Conservation (phyloP, 2,797 vertebrate species). For the Spheniscus humboldti region DNA sequence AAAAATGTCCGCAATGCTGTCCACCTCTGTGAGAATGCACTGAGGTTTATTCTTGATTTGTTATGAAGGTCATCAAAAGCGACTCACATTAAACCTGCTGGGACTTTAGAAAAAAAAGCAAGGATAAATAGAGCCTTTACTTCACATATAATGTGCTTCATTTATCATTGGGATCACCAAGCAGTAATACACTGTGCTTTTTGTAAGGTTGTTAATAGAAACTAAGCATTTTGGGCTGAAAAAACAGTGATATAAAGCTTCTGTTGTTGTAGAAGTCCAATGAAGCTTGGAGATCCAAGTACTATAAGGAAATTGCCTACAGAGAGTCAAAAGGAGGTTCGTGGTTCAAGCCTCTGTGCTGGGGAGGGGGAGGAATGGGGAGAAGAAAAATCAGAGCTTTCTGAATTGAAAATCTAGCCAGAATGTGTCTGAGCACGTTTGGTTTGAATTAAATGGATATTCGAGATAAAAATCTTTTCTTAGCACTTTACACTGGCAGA, state of each 20-base stretch:
- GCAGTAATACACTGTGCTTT: conserved; percentile 50
- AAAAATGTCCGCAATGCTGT: neutral
- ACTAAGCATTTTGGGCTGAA: conserved; percentile 41
- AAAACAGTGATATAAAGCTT: conserved; percentile 14
- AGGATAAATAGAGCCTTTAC: conserved; percentile 48
- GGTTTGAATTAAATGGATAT: neutral
- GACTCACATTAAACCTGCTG: conserved; percentile 23
- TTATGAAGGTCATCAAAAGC: conserved; percentile 54
- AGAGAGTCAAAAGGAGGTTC: neutral
- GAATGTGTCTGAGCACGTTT: neutral
- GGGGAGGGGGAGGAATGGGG: neutral
- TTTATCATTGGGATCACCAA: conserved; percentile 54
- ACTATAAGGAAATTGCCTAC: neutral
- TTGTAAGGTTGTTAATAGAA: conserved; percentile 55
- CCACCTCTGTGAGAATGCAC: neutral
- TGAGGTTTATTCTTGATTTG: conserved; percentile 5
- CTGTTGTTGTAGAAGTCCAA: conserved; percentile 20
- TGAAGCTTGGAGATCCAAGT: neutral
- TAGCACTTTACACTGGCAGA: neutral
- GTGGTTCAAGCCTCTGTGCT: neutral
- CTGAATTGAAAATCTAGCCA: neutral
- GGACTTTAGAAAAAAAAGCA: neutral
- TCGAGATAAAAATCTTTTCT: neutral
- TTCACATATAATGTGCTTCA: conserved; percentile 60
- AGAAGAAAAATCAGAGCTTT: neutral